Conservation (phyloP, 2,888 invertebrate species). For the Coelinius sp. region DNA sequence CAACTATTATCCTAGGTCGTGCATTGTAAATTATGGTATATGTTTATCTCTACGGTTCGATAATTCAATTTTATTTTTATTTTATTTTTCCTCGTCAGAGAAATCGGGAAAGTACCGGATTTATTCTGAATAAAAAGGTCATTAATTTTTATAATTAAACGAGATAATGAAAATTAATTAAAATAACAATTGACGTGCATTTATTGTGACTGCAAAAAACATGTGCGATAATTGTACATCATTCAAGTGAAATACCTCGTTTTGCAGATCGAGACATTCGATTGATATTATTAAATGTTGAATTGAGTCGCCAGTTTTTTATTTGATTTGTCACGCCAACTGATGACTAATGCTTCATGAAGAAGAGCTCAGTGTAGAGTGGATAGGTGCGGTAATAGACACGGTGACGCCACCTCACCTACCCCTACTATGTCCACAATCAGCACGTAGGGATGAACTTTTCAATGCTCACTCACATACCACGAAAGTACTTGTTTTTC, state of each 20-base stretch:
- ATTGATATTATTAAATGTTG: constrained; percentile 22
- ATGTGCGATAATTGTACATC: background rate
- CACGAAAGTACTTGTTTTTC: background rate
- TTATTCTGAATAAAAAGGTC: background rate
- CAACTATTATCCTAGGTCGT: background rate
- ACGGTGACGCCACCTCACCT: constrained; percentile 54
- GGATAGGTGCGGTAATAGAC: constrained; percentile 46
- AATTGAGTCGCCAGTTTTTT: background rate
- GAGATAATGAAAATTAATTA: no score
- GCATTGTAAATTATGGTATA: constrained; percentile 1
- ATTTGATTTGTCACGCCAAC: background rate
- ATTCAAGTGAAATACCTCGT: constrained; percentile 37
- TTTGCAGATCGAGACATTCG: constrained; percentile 49
- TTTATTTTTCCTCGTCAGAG: constrained; percentile 25
- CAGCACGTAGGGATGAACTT: constrained; percentile 16
- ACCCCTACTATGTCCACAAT: constrained; percentile 24
- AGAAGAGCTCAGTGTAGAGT: constrained; percentile 58
- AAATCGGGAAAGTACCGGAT: constrained; percentile 38
- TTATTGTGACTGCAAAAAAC: background rate
- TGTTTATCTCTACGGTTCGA: no score
- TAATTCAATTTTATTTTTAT: background rate
- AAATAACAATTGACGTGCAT: no score
- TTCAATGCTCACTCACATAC: background rate
- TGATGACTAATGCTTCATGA: constrained; percentile 48
- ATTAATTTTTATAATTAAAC: no score